Evolutionary conservation across 2,888 invertebrate genomes (phyloP).

Genomic region (Drosophila melanocephala): DNA sequence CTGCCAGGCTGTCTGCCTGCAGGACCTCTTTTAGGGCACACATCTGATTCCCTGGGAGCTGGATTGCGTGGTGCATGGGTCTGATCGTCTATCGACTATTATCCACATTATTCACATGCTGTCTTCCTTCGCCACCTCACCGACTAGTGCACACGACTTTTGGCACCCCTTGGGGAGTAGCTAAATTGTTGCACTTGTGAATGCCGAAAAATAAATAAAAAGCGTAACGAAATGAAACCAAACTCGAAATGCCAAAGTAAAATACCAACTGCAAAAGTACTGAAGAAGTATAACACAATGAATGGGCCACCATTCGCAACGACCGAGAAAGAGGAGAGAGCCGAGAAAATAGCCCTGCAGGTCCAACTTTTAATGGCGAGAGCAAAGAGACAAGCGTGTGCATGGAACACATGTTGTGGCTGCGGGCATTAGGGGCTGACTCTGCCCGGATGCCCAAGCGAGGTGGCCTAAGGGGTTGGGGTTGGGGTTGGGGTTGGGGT

Average conservation of each 20-base stretch:
- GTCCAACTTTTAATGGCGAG: conserved; percentile 80
- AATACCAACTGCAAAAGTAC: conserved; percentile 60
- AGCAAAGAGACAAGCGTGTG: conserved; percentile 65
- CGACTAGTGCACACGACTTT: background rate
- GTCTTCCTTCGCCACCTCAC: background rate
- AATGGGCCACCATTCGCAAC: conserved; percentile 44
- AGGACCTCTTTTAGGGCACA: conserved; percentile 2
- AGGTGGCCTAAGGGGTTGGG: background rate
- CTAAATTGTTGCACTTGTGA: conserved; percentile 79
- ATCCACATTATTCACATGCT: conserved; percentile 60
- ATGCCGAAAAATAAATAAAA: conserved; percentile 68
- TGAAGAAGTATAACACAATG: conserved; percentile 53
- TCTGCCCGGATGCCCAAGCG: background rate
- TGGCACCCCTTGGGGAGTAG: conserved; percentile 27
- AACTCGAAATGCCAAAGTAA: conserved; percentile 68
- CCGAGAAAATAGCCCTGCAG: conserved; percentile 55
- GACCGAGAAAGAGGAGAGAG: background rate
- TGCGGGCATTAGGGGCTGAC: conserved; percentile 55
- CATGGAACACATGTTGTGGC: conserved; percentile 77
- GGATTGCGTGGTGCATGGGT: conserved; percentile 25
- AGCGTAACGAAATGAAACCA: conserved; percentile 61
- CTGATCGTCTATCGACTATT: conserved; percentile 65
- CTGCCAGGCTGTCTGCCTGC: background rate
- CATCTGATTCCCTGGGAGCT: conserved; percentile 23
- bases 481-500: background rate